Conservation (phyloP, 2,113 vertebrate genomes). For the Epinephelus fuscoguttatus region DNA sequence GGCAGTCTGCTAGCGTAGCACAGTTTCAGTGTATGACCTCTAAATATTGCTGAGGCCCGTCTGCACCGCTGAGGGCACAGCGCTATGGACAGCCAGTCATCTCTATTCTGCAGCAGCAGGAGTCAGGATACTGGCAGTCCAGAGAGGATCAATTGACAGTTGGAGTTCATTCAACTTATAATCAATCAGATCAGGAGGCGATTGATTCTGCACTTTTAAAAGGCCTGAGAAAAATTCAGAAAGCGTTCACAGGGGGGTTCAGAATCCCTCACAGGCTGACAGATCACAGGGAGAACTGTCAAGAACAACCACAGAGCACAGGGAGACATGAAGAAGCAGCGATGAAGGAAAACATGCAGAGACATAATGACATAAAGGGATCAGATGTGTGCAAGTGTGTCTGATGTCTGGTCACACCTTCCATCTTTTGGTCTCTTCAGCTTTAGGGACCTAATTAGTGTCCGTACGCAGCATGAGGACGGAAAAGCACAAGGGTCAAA, state of each 20-base stretch:
- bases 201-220: conserved; percentile 58
- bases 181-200: conserved; percentile 60
- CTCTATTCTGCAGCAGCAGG: conserved; percentile 63
- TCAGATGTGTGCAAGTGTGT: conserved; percentile 44
- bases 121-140: conserved; percentile 47
- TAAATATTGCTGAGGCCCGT: conserved; percentile 68
- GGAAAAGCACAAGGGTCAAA: conserved; percentile 69
- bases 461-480: conserved; percentile 76
- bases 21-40: conserved; percentile 56
- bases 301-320: conserved; percentile 22
- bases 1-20: conserved; percentile 36
- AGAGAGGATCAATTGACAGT: conserved; percentile 61
- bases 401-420: conserved; percentile 86
- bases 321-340: conserved; percentile 18
- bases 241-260: background rate
- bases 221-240: conserved; percentile 35
- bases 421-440: conserved; percentile 94
- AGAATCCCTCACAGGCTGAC: conserved; percentile 19
- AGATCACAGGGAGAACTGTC: background rate
- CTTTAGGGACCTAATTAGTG: conserved; percentile 89
- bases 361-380: conserved; percentile 39
- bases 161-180: conserved; percentile 69
- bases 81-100: conserved; percentile 42
- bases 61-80: conserved; percentile 19
- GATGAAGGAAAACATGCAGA: conserved; percentile 46